Percentiles rank a stretch among this genome's conserved stretches.
Evolutionary conservation across 2,113 vertebrate species (phyloP).

Genomic region (Lophochroa leadbeateri): DNA sequence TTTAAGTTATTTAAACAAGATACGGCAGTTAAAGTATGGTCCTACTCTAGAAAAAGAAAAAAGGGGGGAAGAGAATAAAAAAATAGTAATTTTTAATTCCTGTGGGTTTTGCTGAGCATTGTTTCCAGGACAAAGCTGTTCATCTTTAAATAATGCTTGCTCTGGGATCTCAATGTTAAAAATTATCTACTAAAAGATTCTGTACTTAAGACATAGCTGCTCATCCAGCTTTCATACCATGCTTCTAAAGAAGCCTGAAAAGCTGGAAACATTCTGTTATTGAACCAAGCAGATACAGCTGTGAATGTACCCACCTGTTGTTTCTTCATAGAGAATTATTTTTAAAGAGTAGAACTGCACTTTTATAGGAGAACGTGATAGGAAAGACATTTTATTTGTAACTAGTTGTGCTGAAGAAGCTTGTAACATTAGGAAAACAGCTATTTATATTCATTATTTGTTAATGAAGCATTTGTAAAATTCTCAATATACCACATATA

Average conservation of each 20-base stretch:
- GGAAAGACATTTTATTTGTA: not conserved
- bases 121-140: not conserved
- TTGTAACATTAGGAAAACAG: not conserved
- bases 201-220: not conserved
- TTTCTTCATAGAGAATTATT: not conserved
- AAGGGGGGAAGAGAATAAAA: not conserved
- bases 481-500: not conserved
- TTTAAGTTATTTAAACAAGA: not conserved
- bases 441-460: not conserved
- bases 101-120: not conserved
- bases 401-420: conserved; percentile 37
- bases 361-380: not conserved
- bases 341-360: conserved; percentile 27
- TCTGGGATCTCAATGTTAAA: not conserved
- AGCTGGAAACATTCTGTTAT: not conserved
- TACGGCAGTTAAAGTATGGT: not conserved
- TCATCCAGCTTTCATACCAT: not conserved
- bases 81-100: not conserved
- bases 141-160: not conserved
- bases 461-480: conserved; percentile 9
- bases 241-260: not conserved
- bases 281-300: not conserved
- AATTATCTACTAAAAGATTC: not conserved
- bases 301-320: not conserved
- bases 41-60: not conserved